Conservation (phyloP, 2,888 invertebrate species). For the Spodoptera exigua region DNA sequence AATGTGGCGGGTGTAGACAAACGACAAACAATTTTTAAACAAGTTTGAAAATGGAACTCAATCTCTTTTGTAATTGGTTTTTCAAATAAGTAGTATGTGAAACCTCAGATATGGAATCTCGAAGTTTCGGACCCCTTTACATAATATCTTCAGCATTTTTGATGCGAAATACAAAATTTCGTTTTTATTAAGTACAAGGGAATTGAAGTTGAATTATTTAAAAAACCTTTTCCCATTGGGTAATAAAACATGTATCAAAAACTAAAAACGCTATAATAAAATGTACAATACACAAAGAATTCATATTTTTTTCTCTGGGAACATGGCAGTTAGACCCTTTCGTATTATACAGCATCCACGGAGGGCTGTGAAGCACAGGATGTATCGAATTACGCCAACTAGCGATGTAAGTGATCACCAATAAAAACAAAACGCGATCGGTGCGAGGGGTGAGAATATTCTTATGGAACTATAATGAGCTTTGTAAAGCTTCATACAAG, state of each 20-base stretch:
- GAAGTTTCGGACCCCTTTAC: too few species aligned
- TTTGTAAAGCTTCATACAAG: conserved; percentile 85
- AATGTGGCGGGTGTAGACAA: conserved; percentile 9
- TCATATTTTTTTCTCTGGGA: conserved; percentile 38
- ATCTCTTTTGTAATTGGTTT: too few species aligned
- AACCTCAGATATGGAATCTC: too few species aligned
- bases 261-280: conserved; percentile 6
- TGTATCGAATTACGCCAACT: conserved; percentile 86
- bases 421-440: conserved; percentile 76
- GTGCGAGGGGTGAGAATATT: conserved; percentile 83
- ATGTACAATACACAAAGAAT: conserved; percentile 10
- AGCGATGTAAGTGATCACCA: conserved; percentile 85
- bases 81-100: too few species aligned
- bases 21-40: conserved; percentile 4
- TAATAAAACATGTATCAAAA: conserved; percentile 13
- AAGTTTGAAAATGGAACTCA: too few species aligned
- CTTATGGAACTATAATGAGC: conserved; percentile 79
- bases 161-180: too few species aligned
- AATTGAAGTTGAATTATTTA: too few species aligned
- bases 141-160: too few species aligned
- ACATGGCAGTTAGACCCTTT: conserved; percentile 58
- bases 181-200: too few species aligned
- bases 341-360: conserved; percentile 50
- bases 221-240: conserved; percentile 13
- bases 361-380: conserved; percentile 81